These are phyloP conservation scores for Clamator glandarius DNA, from an alignment of 2,797 vertebrate genomes.

Conservation along the genomic window DNA sequence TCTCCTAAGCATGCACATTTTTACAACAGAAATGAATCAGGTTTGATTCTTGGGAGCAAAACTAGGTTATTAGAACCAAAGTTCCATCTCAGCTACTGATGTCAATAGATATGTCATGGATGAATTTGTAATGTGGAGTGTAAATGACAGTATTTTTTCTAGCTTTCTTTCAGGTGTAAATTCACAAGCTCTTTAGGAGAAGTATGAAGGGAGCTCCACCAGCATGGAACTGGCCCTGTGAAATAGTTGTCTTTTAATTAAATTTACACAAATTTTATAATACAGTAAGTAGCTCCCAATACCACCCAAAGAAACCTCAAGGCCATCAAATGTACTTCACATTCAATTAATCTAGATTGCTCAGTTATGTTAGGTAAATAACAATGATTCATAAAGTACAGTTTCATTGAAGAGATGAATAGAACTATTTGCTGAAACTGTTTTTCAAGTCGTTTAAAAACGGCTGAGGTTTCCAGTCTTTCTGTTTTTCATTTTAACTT, in stretches of 20 bases:
- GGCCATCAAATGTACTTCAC: constrained; percentile 18
- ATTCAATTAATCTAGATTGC: constrained; percentile 55
- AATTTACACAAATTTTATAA: constrained; percentile 27
- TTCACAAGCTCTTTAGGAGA: neutral
- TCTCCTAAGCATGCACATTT: neutral
- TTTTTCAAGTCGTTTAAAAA: constrained; percentile 66
- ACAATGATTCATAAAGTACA: constrained; percentile 48
- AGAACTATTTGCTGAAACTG: constrained; percentile 43
- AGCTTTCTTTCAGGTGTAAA: neutral
- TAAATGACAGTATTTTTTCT: neutral
- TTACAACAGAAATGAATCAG: neutral
- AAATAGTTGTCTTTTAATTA: constrained; percentile 62
- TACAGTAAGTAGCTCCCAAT: neutral
- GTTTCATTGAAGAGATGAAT: constrained; percentile 28
- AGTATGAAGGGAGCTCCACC: neutral
- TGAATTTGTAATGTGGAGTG: neutral
- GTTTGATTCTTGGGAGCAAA: neutral
- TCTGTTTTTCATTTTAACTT: constrained; percentile 43
- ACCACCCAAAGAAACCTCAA: constrained; percentile 17
- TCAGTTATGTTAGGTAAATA: constrained; percentile 42
- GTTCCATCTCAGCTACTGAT: neutral
- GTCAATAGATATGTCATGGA: neutral
- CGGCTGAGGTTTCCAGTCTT: constrained; percentile 14
- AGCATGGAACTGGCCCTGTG: constrained; percentile 1
- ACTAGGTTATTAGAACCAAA: neutral